Percentiles rank a stretch among this genome's conserved stretches.
Evolutionary conservation across 2,113 vertebrate genomes (phyloP).

Genomic region (Hippopotamus amphibius): DNA sequence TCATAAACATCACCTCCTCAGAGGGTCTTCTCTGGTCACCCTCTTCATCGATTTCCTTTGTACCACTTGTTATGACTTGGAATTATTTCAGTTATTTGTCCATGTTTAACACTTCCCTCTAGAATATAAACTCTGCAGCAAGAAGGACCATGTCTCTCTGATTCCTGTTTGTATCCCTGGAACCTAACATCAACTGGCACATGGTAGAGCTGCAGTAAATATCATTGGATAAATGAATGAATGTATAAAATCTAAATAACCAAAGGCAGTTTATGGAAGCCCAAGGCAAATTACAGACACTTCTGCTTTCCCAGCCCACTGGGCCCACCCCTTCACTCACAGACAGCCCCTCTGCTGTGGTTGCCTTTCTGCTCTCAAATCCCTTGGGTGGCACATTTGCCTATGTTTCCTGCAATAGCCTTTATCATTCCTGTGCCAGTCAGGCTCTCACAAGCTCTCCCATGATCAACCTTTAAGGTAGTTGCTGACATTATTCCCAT

Average conservation of each 20-base stretch:
- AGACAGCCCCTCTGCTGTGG: not conserved
- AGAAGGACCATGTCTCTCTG: not conserved
- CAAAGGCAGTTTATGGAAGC: not conserved
- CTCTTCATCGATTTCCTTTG: not conserved
- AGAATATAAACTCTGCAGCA: not conserved
- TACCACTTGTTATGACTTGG: not conserved
- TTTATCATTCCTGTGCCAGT: not conserved
- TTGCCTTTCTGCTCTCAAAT: not conserved
- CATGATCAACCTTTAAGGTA: not conserved
- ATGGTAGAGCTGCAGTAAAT: not conserved
- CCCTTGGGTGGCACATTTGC: not conserved
- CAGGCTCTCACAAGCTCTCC: not conserved
- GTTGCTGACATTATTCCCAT: not conserved
- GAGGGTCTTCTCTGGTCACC: not conserved
- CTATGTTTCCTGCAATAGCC: not conserved
- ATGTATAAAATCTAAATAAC: not conserved
- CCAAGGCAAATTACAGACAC: not conserved
- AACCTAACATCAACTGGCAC: too few species aligned
- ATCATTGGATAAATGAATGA: not conserved
- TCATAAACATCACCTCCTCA: not conserved
- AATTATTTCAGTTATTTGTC: not conserved
- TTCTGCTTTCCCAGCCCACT: not conserved
- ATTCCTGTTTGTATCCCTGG: not conserved
- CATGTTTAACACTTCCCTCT: not conserved
- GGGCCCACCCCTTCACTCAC: too few species aligned